Evolutionary conservation across 2,113 vertebrate genomes (phyloP).

Genomic region (Catharus bicknelli): DNA sequence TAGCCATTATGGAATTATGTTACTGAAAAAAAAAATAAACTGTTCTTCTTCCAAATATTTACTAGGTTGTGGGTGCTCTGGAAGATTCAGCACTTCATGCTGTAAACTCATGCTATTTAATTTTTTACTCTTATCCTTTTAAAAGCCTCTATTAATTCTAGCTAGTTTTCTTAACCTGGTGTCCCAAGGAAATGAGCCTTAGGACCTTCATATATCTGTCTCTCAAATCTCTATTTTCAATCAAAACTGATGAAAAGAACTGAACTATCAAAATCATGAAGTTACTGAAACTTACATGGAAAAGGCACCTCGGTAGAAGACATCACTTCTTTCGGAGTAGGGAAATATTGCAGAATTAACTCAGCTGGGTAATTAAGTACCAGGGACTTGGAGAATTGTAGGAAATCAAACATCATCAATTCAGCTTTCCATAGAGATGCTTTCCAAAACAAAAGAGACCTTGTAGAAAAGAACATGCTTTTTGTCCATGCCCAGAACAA

Average conservation of each 20-base stretch:
- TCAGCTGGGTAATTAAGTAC: not conserved
- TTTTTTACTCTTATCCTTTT: not conserved
- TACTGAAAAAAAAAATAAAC: not conserved
- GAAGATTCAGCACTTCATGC: not conserved
- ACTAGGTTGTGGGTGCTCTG: not conserved
- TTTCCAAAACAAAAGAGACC: not conserved
- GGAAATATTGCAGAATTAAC: not conserved
- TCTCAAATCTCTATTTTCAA: not conserved
- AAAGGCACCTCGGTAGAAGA: not conserved
- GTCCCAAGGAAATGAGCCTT: not conserved
- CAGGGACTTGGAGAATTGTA: not conserved
- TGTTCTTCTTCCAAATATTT: not conserved
- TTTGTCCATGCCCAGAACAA: not conserved
- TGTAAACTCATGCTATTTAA: not conserved
- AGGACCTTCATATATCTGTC: fast-evolving
- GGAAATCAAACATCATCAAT: not conserved
- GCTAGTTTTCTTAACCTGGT: not conserved
- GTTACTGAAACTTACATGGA: not conserved
- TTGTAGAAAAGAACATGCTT: not conserved
- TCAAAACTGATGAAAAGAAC: not conserved
- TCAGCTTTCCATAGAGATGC: not conserved
- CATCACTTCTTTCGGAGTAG: not conserved
- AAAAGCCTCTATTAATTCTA: not conserved
- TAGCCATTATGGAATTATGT: not conserved
- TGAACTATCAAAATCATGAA: not conserved